These are phyloP conservation scores for Amaurobius ferox DNA, from an alignment of 2,888 invertebrate genomes.

Conservation along the genomic window DNA sequence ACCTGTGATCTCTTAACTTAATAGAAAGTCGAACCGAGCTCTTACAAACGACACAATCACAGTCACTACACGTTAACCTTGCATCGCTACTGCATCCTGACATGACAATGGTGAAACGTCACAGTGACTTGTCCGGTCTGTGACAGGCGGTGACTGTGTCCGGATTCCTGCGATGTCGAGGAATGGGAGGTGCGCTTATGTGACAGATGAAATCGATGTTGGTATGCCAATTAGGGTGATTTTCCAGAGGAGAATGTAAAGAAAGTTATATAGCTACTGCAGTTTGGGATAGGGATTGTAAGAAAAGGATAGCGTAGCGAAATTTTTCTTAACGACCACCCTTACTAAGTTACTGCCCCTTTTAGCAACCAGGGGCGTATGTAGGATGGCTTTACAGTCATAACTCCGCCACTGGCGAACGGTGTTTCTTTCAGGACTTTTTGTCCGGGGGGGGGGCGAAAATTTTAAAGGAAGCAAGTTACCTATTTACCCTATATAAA, in stretches of 20 bases:
- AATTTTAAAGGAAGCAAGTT: no score
- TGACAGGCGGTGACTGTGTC: background rate
- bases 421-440: no score
- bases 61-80: background rate
- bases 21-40: background rate
- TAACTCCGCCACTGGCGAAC: no score
- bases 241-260: background rate
- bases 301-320: no score
- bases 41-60: background rate
- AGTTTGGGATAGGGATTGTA: no score
- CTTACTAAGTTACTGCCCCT: no score
- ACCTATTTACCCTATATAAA: no score
- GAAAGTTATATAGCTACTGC: no score
- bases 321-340: no score
- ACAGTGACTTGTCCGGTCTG: background rate
- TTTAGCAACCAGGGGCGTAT: no score
- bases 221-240: background rate
- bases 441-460: no score
- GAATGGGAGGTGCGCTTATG: background rate
- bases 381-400: no score
- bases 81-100: background rate
- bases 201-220: background rate
- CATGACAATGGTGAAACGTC: background rate
- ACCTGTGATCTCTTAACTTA: background rate
- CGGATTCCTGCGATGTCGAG: background rate